Evolutionary conservation across 2,888 invertebrate genomes (phyloP).

Genomic region (Glyphotaelius pellucidus): DNA sequence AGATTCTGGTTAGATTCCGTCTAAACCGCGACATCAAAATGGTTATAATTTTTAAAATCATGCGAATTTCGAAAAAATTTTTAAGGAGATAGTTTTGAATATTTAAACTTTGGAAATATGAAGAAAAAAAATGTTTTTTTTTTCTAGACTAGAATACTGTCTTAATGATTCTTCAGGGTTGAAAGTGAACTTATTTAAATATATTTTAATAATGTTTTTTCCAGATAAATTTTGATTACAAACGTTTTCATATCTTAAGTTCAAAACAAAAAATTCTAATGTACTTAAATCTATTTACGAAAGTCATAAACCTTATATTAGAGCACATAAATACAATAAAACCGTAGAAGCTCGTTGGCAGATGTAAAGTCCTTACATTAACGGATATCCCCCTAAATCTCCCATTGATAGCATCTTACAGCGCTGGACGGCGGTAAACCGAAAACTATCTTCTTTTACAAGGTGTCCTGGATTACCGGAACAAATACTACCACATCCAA

Average conservation of each 20-base stretch:
- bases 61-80: too few species aligned
- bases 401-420: slow-evolving; percentile 48
- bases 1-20: too few species aligned
- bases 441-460: slow-evolving; percentile 65
- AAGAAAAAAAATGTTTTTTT: too few species aligned
- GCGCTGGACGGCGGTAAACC: slow-evolving; percentile 48
- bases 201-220: background rate
- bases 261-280: too few species aligned
- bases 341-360: background rate
- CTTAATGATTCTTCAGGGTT: background rate
- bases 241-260: too few species aligned
- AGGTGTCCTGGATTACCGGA: slow-evolving; percentile 62
- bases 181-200: background rate
- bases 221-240: background rate
- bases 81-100: too few species aligned
- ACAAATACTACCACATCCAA: background rate
- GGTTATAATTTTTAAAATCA: too few species aligned
- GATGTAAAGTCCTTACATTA: slow-evolving; percentile 52
- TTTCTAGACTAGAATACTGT: too few species aligned
- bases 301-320: background rate
- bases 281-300: background rate
- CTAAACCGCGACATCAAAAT: too few species aligned
- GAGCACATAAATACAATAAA: background rate
- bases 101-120: too few species aligned
- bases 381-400: slow-evolving; percentile 50